phyloP scores from a whole-genome alignment of 1,140 invertebrate genomes.

The Ladona fulva region DNA sequence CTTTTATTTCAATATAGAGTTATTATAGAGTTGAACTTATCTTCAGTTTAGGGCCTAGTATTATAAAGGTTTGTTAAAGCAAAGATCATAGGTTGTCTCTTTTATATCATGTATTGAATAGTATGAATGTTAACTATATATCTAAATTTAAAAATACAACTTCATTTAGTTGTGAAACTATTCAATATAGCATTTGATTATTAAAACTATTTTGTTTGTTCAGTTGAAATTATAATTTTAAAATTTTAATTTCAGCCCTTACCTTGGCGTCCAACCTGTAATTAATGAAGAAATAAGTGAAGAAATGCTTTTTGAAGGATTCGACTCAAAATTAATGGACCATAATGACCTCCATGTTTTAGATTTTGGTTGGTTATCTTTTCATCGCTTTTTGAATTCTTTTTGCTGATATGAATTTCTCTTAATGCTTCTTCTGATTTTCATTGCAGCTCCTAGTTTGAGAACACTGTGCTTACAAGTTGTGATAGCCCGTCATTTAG shows the following conservation, averaged over 20 bases:
- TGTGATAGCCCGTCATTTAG: not conserved
- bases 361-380: conserved; percentile 49
- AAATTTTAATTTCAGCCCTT: not conserved
- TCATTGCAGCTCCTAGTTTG: conserved; percentile 48
- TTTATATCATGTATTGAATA: too few relatives aligned
- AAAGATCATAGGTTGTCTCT: too few relatives aligned
- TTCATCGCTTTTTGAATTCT: conserved; percentile 12
- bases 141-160: too few relatives aligned
- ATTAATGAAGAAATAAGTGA: conserved; percentile 19
- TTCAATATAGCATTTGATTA: too few relatives aligned
- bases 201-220: too few relatives aligned
- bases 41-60: too few relatives aligned
- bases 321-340: conserved; percentile 47
- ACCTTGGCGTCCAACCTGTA: conserved; percentile 2
- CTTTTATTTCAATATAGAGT: too few relatives aligned
- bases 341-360: conserved; percentile 69
- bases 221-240: conserved; percentile 22
- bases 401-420: conserved; percentile 15
- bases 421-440: not conserved
- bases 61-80: too few relatives aligned
- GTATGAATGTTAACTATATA: too few relatives aligned
- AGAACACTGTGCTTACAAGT: conserved; percentile 51
- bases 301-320: conserved; percentile 27
- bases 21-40: too few relatives aligned
- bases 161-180: too few relatives aligned